These are phyloP conservation scores for Hippocampus mohnikei DNA, from an alignment of 2,113 vertebrate genomes.

Conservation along the genomic window DNA sequence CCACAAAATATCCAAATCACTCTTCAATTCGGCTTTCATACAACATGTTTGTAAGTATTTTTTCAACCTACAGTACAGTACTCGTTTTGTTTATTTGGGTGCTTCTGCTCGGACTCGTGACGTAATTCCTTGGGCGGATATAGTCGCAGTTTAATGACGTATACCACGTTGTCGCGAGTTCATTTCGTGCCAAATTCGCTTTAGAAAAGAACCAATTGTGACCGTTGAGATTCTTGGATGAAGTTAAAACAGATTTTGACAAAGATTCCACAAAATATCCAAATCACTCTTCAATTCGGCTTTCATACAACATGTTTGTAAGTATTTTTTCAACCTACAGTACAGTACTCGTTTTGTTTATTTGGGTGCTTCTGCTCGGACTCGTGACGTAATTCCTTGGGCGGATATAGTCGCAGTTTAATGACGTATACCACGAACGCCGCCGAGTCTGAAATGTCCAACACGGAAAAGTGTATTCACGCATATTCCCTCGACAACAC, in stretches of 20 bases:
- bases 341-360: too few relatives aligned
- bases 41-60: neutral
- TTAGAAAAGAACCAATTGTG: neutral
- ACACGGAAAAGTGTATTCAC: too few relatives aligned
- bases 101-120: neutral
- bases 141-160: neutral
- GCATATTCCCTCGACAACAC: too few relatives aligned
- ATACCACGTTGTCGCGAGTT: too few relatives aligned
- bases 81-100: too few relatives aligned
- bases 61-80: neutral
- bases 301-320: neutral
- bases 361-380: neutral
- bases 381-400: neutral
- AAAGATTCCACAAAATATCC: rapidly evolving
- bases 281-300: neutral
- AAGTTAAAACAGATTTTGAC: neutral
- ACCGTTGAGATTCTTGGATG: neutral
- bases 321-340: neutral
- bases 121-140: neutral
- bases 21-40: neutral
- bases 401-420: neutral
- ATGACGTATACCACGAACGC: neutral
- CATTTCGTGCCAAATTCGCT: neutral
- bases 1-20: rapidly evolving
- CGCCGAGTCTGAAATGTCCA: too few relatives aligned